phyloP scores from a whole-genome alignment of 2,113 vertebrate genomes.

The Corydoras maculifer region DNA sequence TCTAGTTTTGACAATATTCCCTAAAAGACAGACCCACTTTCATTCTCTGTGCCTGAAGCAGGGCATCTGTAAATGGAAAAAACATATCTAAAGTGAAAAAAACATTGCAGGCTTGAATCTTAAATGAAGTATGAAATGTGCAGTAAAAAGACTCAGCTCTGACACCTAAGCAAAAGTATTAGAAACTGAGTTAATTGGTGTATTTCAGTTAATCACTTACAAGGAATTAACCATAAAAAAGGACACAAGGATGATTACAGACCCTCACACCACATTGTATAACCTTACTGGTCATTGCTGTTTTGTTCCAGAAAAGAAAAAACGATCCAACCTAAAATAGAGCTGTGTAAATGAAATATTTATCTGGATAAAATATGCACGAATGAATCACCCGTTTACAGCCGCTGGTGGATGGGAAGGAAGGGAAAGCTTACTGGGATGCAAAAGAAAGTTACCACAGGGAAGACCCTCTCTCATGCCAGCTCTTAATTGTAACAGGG shows the following conservation, averaged over 20 bases:
- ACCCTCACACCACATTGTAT: neutral
- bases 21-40: constrained; percentile 5
- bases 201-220: neutral
- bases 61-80: constrained; percentile 33
- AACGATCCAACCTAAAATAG: constrained; percentile 29
- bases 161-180: constrained; percentile 15
- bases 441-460: constrained; percentile 7
- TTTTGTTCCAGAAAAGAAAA: neutral
- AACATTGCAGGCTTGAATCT: constrained; percentile 15
- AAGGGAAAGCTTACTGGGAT: constrained; percentile 27
- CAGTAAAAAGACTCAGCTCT: neutral
- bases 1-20: constrained; percentile 8
- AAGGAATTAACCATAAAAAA: neutral
- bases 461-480: neutral
- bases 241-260: neutral
- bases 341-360: constrained; percentile 36
- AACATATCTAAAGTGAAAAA: constrained; percentile 27
- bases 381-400: constrained; percentile 25
- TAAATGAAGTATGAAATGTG: constrained; percentile 18
- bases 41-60: constrained; percentile 6
- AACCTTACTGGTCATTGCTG: neutral
- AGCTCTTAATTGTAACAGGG: neutral
- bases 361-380: constrained; percentile 34
- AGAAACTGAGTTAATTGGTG: constrained; percentile 1
- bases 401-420: constrained; percentile 34